Evolutionary conservation across 2,113 vertebrate genomes (phyloP).

Genomic region (Australoheros scitulus): DNA sequence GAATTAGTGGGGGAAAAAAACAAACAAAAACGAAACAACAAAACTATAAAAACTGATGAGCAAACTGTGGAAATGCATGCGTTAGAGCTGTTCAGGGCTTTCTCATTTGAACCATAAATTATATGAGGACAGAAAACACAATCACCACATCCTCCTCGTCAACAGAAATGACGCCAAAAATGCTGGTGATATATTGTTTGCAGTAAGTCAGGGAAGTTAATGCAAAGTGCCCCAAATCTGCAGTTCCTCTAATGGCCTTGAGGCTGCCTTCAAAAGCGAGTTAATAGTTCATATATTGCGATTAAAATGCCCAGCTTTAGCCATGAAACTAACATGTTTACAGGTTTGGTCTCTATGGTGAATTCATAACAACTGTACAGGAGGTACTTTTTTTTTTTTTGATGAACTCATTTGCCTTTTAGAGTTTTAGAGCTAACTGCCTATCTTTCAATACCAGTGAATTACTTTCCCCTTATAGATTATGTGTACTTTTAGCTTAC

Average conservation of each 20-base stretch:
- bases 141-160: not conserved
- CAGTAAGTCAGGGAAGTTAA: not conserved
- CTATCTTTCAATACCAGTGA: not conserved
- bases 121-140: not conserved
- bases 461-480: not conserved
- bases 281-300: not conserved
- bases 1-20: not conserved
- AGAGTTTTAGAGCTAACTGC: not conserved
- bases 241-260: not conserved
- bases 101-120: not conserved
- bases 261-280: not conserved
- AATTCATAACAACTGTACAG: not conserved
- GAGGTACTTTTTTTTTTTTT: no score
- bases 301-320: not conserved
- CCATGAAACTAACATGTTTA: not conserved
- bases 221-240: no score
- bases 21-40: no score
- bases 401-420: not conserved
- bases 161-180: not conserved
- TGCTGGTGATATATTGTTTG: not conserved
- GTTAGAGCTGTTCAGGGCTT: not conserved
- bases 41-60: not conserved
- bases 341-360: not conserved
- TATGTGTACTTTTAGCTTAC: not conserved
- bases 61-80: not conserved